Base-by-base conservation (phyloP, 2,113 vertebrate genomes). In the Takifugu flavidus region DNA sequence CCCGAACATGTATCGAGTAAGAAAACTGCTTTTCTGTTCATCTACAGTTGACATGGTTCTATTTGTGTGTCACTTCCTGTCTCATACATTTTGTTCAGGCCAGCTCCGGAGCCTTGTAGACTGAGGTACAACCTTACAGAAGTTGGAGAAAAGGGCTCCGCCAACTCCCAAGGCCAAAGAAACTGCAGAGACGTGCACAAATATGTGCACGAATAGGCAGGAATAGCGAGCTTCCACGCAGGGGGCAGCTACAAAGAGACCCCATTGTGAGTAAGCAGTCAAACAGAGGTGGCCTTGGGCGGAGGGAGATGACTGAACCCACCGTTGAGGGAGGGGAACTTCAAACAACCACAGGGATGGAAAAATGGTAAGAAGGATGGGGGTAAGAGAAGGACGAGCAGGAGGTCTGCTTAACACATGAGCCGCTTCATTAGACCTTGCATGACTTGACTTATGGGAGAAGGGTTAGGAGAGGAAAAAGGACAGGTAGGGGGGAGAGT, bases 401-500 rank as follows among this genome's bases (percentile, higher is more conserved):
- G 49, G 51, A 63, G 57, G 44, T 28, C 67, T 67, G 60, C 73
- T 89, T 77, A 83, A 68, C 72, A 82, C 70, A 72, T 39, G 25
- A 68, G 62, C 49, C 55, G 47, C 56, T 82, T 81, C 61, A 70
- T 83, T 68, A 74, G 59, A 75, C 58, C 56, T 77, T 42, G 49
- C 27, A 66, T 58, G 46, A 52, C 44, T 25, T 20, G 39, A 75
- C 31, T 43, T 59, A 65, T 10, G 58, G 64, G 70, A 54, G 28
- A 53, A 62, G 49, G 49, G n/a, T 20, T 39, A 55, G 43, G 26
- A 54, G 34, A 74, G 67, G 72, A 85, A 47, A 65, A 39, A 55
- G 78, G 77, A 86, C 44, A 66, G 66, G 84, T 85, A 74, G 64
- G 25, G 59, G 49, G 60, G 58, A 50, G 65, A 79, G 71, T 79